Conservation (phyloP, 37 sponge, comb jelly and placozoan species). For the Beroe ovata region DNA sequence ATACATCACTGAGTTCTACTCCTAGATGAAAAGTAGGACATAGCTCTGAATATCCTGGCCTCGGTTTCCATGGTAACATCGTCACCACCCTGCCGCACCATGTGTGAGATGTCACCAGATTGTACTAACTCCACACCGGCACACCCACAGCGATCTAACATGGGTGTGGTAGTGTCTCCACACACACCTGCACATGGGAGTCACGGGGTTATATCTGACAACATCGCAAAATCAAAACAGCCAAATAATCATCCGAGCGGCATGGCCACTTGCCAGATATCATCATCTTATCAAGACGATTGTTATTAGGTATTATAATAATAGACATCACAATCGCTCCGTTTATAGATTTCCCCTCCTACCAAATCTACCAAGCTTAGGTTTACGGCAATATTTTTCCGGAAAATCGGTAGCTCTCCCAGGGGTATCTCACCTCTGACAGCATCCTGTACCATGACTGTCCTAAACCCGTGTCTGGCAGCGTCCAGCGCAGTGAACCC, state of each 20-base stretch:
- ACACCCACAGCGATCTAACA: not conserved
- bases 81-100: not conserved
- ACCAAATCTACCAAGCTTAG: no score
- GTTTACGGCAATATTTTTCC: no score
- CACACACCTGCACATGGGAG: conserved; percentile 3
- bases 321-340: no score
- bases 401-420: no score
- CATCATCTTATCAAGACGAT: no score
- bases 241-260: no score
- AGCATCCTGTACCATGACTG: conserved; percentile 23
- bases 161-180: not conserved
- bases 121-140: conserved; percentile 26
- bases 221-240: no score
- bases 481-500: conserved; percentile 64
- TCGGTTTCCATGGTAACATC: not conserved
- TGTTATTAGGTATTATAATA: no score
- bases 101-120: not conserved
- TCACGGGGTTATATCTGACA: no score
- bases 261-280: no score
- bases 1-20: not conserved
- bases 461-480: conserved; percentile 59
- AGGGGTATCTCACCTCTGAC: conserved; percentile 13
- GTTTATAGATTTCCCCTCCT: no score
- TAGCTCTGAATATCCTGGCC: not conserved
- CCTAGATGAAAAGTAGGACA: not conserved